Evolutionary conservation across 1,140 invertebrate species (phyloP), one percentile per base, ranked within the genome.

Genomic region (Lepeophtheirus salmonis): DNA sequence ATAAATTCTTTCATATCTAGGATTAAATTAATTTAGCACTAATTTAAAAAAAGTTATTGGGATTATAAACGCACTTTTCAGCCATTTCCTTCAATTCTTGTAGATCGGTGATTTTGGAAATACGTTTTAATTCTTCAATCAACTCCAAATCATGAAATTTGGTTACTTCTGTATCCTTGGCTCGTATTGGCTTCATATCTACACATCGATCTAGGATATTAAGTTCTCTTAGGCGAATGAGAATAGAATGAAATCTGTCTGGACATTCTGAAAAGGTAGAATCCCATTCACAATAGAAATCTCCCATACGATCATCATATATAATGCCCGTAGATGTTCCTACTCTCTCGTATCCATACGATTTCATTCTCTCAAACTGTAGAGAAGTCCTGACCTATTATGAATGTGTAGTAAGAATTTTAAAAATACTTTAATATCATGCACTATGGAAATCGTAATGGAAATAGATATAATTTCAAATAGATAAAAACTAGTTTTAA

Each of bases 1-100:
- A 66, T 72, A 76, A 54, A 75, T 64, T 30, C 67, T 68, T 64
- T 76, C 74, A 66, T 71, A 75, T 63, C 71, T 69, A 10, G 68
- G n/a, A n/a, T n/a, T n/a, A n/a, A n/a, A n/a, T n/a, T n/a, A n/a
- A n/a, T n/a, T n/a, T n/a, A n/a, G n/a, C n/a, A n/a, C n/a, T 72
- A 0, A 82, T 70, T 21, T 73, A 60, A 59, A 83, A 72, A 3
- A 70, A 64, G 59, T 75, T 70, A 67, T 20, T 16, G 18, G 18
- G 6, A 6, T 10, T 10, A n/a, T 41, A 41, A 10, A 41, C 30
- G 6, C n/a, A 41, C 30, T 41, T n/a, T n/a, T 41, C 30, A 6
- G 30, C 6, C 30, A 41, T 41, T n/a, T 41, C n/a, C n/a, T 41
- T 41, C 6, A 41, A n/a, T 54, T 60, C 24, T 20, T 70, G 64